These are phyloP conservation scores for Leptinotarsa peninsularis DNA, from an alignment of 2,888 invertebrate species.

Conservation along the genomic window DNA sequence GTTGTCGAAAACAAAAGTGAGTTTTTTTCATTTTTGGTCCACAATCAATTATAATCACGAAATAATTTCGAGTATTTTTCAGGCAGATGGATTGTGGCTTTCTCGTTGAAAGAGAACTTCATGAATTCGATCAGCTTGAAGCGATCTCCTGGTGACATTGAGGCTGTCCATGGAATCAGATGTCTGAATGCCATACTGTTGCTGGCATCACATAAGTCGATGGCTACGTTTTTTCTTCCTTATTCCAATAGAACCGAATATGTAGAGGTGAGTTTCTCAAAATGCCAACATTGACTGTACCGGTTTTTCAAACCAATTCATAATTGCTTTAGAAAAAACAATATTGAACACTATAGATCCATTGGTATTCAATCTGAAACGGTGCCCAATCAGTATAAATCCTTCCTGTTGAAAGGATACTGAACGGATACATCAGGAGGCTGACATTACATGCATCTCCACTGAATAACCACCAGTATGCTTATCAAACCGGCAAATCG, in stretches of 20 bases:
- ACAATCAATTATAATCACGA: not conserved
- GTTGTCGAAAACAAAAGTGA: constrained; percentile 55
- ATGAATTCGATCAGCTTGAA: constrained; percentile 70
- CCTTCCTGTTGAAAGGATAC: no score
- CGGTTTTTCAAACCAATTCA: no score
- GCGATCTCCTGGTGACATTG: constrained; percentile 70
- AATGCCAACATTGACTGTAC: no score
- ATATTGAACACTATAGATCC: no score
- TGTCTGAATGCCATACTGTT: constrained; percentile 75
- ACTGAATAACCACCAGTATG: no score
- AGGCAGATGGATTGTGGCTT: constrained; percentile 71
- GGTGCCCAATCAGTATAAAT: no score
- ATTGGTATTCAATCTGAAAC: no score
- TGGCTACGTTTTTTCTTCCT: constrained; percentile 77
- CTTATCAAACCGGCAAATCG: no score
- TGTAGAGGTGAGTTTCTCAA: constrained; percentile 69
- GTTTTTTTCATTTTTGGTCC: constrained; percentile 31
- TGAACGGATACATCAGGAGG: no score
- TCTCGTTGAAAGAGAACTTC: constrained; percentile 74
- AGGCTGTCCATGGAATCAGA: constrained; percentile 75
- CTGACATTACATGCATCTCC: no score
- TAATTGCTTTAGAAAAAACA: no score
- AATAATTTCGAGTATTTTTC: constrained; percentile 41
- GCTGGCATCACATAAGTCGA: constrained; percentile 76
- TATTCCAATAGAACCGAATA: constrained; percentile 76